phyloP scores from a whole-genome alignment of 2,797 vertebrate species.

The Carduelis carduelis region DNA sequence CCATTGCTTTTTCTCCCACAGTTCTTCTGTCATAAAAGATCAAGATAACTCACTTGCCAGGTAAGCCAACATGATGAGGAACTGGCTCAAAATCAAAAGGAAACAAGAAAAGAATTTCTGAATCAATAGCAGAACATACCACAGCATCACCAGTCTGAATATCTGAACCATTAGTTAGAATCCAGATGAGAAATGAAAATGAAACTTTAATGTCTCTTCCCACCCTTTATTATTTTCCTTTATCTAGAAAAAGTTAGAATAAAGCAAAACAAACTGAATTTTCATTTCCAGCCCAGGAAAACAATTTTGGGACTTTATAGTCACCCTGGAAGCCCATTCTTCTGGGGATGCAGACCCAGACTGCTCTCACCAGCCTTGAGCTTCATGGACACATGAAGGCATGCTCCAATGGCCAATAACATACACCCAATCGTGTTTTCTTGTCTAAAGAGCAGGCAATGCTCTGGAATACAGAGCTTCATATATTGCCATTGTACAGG shows the following conservation, averaged over 20 bases:
- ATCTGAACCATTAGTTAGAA: background rate
- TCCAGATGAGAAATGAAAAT: background rate
- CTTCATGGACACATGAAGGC: background rate
- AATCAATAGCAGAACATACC: background rate
- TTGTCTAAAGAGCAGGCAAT: constrained; percentile 11
- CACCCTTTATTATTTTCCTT: background rate
- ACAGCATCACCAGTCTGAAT: background rate
- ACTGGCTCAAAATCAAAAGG: background rate
- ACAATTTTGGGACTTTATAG: background rate
- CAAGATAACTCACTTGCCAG: background rate
- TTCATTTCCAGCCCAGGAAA: background rate
- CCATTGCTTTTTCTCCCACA: background rate
- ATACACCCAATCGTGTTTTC: background rate
- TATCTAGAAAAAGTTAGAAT: background rate
- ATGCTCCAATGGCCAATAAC: background rate
- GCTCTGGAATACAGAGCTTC: constrained; percentile 4
- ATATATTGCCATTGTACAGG: background rate
- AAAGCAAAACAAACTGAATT: background rate
- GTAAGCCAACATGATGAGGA: background rate
- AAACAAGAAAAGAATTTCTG: background rate
- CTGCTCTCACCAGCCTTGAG: background rate
- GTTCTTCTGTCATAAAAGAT: background rate
- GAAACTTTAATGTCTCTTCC: background rate
- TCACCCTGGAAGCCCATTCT: background rate
- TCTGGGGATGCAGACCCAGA: background rate